Evolutionary conservation across 2,888 invertebrate genomes (phyloP).

Genomic region (Cerceris rybyensis): DNA sequence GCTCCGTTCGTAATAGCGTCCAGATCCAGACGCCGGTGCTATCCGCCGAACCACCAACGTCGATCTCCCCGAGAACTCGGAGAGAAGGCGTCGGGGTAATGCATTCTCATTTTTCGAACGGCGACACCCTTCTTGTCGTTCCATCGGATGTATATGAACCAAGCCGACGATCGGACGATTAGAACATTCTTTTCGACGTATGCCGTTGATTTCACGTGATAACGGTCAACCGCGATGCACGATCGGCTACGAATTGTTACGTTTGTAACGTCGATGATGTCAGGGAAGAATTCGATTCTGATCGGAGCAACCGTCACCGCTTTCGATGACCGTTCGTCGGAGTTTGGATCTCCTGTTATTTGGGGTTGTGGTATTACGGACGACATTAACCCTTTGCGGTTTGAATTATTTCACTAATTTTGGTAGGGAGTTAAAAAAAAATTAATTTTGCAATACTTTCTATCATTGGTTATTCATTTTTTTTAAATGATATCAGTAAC

Average conservation of each 20-base stretch:
- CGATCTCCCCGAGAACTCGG: conserved; percentile 72
- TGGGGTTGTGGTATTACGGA: too few relatives aligned
- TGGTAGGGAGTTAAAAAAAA: too few relatives aligned
- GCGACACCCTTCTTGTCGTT: conserved; percentile 59
- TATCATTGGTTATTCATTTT: too few relatives aligned
- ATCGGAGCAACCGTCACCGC: neutral
- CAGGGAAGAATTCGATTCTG: neutral
- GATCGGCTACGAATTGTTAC: conserved; percentile 7
- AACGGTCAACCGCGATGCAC: neutral
- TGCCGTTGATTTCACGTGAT: conserved; percentile 40
- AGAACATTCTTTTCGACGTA: conserved; percentile 46
- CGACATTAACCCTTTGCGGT: too few relatives aligned
- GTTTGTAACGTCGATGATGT: too few relatives aligned
- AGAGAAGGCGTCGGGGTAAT: conserved; percentile 74
- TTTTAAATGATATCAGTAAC: too few relatives aligned
- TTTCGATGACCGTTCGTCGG: neutral
- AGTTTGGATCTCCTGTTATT: neutral
- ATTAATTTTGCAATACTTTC: too few relatives aligned
- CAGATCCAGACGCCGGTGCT: conserved; percentile 74
- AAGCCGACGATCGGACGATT: conserved; percentile 52
- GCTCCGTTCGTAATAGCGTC: conserved; percentile 76
- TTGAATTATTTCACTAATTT: too few relatives aligned
- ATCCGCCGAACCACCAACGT: conserved; percentile 80
- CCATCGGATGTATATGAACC: conserved; percentile 25
- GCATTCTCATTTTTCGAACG: conserved; percentile 75